Evolutionary conservation across 1,140 invertebrate genomes (phyloP), one percentile per base, ranked within the genome.

Genomic region (Harlomillsia oculata): DNA sequence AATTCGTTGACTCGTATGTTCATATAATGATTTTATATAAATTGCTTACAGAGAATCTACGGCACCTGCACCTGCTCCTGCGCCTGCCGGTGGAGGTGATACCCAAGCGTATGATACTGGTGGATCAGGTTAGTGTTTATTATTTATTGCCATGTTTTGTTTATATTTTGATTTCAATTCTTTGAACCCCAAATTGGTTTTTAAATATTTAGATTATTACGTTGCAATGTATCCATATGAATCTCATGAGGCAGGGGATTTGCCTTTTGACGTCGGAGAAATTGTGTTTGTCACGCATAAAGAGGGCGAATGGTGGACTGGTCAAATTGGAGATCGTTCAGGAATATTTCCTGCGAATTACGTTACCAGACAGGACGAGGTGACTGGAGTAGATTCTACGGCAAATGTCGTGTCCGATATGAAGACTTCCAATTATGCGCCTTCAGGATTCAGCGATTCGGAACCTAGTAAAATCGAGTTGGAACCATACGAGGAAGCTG

Each of bases 241-340:
- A 37, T 97, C 94, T 0, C 72, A 78, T 11, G 95, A 98, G 72
- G 74, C 83, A 0, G 92, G 90, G 8, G 96, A 99, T 76, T 75
- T 99, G 29, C 84, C 76, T 41, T 97, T 99, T 70, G 82, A 87
- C 65, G 85, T 84, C 52, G 92, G 92, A 1, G 94, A 98, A 71
- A 77, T 87, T 53, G 86, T 99, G 50, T 75, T 82, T 57, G 90
- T 96, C 1, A 79, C 80, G 4, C 84, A 92, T 62, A 84, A 87
- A 62, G 90, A 96, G 61, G 93, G 91, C 5, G 93, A 98, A 69
- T 98, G 95, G 95, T 98, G 95, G 95, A 96, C 92, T 9, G 96
- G 96, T 32, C 80, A 79, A 45, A 83, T 95, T 64, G 88, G 81
- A 36, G 82, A 82, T 34, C 81, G 82, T 59, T 80, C 77, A 13